A percentile compares a stretch with the other conserved stretches of the same genome.
Evolutionary conservation across 2,113 vertebrate species (phyloP).

Genomic region (Trochalopteron elliotii): DNA sequence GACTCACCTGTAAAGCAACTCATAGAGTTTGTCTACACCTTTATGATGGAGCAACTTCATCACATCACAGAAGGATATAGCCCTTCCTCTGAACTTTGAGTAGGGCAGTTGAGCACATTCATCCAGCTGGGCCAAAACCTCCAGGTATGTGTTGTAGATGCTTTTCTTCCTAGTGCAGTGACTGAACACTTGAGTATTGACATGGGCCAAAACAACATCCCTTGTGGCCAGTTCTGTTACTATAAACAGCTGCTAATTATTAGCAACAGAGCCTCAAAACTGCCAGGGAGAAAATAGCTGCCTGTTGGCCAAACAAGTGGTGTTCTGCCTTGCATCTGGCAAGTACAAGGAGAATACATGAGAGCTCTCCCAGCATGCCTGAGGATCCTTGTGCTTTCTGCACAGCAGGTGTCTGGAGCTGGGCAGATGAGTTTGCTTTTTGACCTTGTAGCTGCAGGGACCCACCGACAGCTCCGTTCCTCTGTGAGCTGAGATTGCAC

Average conservation of each 20-base stretch:
- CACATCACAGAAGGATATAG: neutral
- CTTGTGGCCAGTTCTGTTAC: conserved; percentile 23
- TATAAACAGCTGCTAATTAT: conserved; percentile 46
- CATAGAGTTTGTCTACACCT: neutral
- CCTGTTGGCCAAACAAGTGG: neutral
- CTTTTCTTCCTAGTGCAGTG: neutral
- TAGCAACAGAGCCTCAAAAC: conserved; percentile 20
- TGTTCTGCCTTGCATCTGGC: neutral
- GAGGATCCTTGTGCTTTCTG: neutral
- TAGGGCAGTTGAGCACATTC: neutral
- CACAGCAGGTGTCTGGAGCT: neutral
- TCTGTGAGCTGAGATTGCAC: neutral
- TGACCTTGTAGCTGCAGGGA: neutral
- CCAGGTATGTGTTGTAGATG: neutral
- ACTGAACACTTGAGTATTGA: neutral
- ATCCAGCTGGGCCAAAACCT: neutral
- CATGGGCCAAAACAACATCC: neutral
- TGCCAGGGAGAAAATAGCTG: neutral
- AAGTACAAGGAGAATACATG: neutral
- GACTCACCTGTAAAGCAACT: neutral
- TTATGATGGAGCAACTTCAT: neutral
- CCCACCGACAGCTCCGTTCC: neutral
- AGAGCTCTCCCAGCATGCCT: neutral
- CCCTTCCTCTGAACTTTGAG: neutral
- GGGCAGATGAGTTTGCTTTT: neutral